Evolutionary conservation across 2,797 vertebrate genomes (phyloP), one percentile per base, ranked within the genome.

Genomic region (Pseudomugil gertrudae): DNA sequence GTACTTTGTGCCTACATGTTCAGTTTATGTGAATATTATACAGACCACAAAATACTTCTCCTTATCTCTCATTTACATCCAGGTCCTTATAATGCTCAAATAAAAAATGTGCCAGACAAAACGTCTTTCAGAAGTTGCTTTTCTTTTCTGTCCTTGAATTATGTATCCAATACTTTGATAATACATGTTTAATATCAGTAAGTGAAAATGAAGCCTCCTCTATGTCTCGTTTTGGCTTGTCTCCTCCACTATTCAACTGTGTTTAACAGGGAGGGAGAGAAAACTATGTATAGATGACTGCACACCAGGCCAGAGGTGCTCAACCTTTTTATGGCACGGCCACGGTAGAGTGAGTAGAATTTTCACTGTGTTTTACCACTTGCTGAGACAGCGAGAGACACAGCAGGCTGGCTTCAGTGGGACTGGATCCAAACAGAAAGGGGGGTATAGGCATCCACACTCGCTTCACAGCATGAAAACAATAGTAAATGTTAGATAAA

Each of bases 351-450:
- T 21, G 35, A 51, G 52, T 47, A 32, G 50, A 60, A 57, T 45
- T 56, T 60, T 74, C 73, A 64, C 50, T 21, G 56, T 21, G 70
- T 67, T 32, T 72, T 72, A 79, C 72, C 69, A 77, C 77, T 55
- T 74, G 73, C 69, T 53, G 58, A 60, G 57, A 62, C 70, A 62
- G 66, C 32, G 11, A 43, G 72, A 76, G 27, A 66, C 40, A 63
- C n/a, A 30, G 67, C 63, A 76, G 74, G 70, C 76, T 15, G 21
- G 64, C 68, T 66, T 56, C 52, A 63, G 56, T 65, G 69, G 74
- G 59, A 69, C 26, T 32, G 14, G 14, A 74, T 64, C 58, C 69
- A 69, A 72, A 72, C 48, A 35, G 40, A 61, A 56, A 36, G 5
- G 23, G 50, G 52, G 38, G 36, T 24, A 45, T 57, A 27, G 17